Percentiles rank a stretch among this genome's conserved stretches.
These are phyloP conservation scores for Zaprionus ghesquierei DNA, from an alignment of 1,140 invertebrate genomes.

Conservation along the genomic window DNA sequence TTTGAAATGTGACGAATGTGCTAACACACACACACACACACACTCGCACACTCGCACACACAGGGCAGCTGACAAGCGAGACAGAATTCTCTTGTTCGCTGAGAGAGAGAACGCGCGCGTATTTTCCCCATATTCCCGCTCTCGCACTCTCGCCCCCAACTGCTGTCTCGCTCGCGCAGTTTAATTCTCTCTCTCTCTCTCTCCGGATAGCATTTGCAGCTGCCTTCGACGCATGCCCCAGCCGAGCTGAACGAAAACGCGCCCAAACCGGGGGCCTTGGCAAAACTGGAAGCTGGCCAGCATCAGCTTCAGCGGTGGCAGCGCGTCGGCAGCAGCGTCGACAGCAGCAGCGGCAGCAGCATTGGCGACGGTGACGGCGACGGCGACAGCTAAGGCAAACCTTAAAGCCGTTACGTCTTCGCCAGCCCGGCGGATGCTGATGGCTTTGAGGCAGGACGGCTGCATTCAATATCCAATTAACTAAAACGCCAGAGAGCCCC, in stretches of 20 bases:
- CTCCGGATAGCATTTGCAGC: constrained; percentile 13
- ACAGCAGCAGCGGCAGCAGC: no score
- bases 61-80: constrained; percentile 38
- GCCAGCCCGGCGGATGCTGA: constrained; percentile 12
- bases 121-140: not conserved
- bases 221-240: constrained; percentile 35
- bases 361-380: not conserved
- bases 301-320: no score
- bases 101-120: not conserved
- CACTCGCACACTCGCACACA: not conserved
- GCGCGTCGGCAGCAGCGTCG: no score
- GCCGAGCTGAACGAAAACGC: no score
- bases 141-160: not conserved
- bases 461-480: constrained; percentile 54
- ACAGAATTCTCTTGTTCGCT: not conserved
- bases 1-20: not conserved
- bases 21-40: not conserved
- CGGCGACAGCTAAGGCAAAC: not conserved
- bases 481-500: constrained; percentile 24
- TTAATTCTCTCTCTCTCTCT: not conserved
- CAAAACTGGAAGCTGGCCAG: constrained; percentile 23
- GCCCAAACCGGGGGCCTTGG: constrained; percentile 37
- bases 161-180: not conserved
- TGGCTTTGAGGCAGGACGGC: constrained; percentile 21
- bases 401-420: constrained; percentile 29